These are phyloP conservation scores for Littorina saxatilis DNA, from an alignment of 1,140 invertebrate species.

Conservation along the genomic window DNA sequence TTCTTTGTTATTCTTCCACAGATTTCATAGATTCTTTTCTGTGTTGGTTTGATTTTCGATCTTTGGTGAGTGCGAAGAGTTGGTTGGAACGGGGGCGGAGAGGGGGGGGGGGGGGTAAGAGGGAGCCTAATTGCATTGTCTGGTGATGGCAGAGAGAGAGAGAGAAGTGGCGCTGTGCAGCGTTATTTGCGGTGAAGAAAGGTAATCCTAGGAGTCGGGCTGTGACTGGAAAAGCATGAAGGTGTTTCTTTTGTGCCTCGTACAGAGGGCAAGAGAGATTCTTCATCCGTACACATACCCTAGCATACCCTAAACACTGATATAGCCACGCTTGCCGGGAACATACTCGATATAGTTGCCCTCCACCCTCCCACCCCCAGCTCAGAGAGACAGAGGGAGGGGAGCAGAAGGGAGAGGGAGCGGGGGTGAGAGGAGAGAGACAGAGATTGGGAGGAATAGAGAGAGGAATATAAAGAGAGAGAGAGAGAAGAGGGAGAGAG, in stretches of 20 bases:
- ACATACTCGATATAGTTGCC: too few species aligned
- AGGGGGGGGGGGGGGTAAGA: neutral
- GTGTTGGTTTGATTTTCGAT: too few species aligned
- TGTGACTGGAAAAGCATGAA: too few species aligned
- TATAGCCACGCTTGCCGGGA: too few species aligned
- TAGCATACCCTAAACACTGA: too few species aligned
- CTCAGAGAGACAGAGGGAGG: neutral
- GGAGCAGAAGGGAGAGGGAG: neutral
- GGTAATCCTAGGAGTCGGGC: neutral
- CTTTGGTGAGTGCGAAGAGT: neutral
- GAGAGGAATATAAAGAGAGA: neutral
- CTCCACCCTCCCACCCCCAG: too few species aligned
- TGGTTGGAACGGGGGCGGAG: neutral
- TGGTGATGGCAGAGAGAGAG: too few species aligned
- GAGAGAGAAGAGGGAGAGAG: neutral
- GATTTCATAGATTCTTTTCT: too few species aligned
- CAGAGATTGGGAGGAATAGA: neutral
- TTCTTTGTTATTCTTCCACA: neutral
- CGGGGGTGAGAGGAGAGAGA: neutral
- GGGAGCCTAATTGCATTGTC: neutral
- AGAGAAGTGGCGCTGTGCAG: too few species aligned
- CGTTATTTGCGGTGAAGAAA: neutral
- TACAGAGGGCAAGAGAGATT: too few species aligned
- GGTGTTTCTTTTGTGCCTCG: too few species aligned
- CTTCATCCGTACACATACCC: too few species aligned